Base-by-base conservation (phyloP, 2,888 invertebrate species). In the Nephrotoma flavescens region DNA sequence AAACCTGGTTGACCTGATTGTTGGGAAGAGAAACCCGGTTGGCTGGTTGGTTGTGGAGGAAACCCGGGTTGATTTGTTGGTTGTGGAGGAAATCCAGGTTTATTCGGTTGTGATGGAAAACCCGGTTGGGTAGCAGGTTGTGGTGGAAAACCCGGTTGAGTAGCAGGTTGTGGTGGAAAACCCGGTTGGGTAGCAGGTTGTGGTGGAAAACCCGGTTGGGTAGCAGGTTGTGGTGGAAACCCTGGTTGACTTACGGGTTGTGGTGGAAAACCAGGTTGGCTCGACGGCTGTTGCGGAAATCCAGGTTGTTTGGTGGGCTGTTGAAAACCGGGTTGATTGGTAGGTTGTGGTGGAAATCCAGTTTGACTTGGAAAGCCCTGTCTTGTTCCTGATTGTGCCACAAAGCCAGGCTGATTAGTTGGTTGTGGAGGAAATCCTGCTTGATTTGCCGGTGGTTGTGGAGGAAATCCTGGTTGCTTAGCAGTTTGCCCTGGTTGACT, bases 111-210 rank as follows among this genome's bases (percentile, higher is more conserved):
- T 47, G 87, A 88, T 19, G 87, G 88, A 86, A 89, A 85, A 12
- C 87, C 88, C 42, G 89, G 89, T 89, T 90, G 89, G 45, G 88
- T 88, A 86, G 88, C 87, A 41, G 88, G 88, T 88, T 88, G 88
- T 85, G 88, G 86, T 31, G 85, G 85, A 42, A 85, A 44, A 15
- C 86, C 87, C 11, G 86, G 83, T 87, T 87, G 87, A 41, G 86
- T 86, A 11, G 86, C 83, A 15, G 87, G 87, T 19, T 87, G 87
- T 12, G 87, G 57, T 31, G 86, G 88, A 41, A 86, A 86, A 31
- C 85, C 87, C 86, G 88, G 57, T 85, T 86, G 12, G 86, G 86
- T 86, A 87, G 86, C 52, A 15, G 86, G 85, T 31, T 42, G 47
- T 1, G 47, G 42, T 41, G 86, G 86, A 41, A 42, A 31, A 31